Evolutionary conservation across 2,888 invertebrate species (phyloP).

Genomic region (Plusia festucae): DNA sequence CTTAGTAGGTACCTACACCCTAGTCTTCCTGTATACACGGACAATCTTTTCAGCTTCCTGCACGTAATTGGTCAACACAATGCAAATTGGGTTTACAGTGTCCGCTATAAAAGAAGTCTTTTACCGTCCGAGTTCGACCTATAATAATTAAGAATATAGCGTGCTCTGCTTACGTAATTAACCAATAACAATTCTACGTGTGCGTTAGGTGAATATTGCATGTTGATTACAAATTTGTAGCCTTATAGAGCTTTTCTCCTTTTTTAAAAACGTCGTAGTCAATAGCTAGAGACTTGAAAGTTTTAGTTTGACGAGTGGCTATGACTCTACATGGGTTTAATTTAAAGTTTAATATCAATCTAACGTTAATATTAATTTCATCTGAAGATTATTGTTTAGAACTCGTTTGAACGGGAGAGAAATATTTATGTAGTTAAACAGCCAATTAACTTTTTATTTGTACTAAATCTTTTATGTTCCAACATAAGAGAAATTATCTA

Average conservation of each 20-base stretch:
- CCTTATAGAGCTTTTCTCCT: not conserved
- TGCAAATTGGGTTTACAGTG: conserved; percentile 48
- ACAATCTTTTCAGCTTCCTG: conserved; percentile 54
- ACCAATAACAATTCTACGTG: conserved; percentile 19
- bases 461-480: not conserved
- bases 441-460: not conserved
- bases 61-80: conserved; percentile 45
- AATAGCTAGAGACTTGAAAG: too few species aligned
- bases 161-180: conserved; percentile 27
- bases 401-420: not conserved
- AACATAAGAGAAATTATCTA: not conserved
- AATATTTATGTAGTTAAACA: not conserved
- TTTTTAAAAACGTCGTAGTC: not conserved
- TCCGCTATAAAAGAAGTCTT: conserved; percentile 30
- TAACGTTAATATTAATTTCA: not conserved
- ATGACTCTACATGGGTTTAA: too few species aligned
- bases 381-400: not conserved
- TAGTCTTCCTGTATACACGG: conserved; percentile 54
- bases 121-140: conserved; percentile 26
- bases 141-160: conserved; percentile 12
- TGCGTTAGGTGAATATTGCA: conserved; percentile 27
- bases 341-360: too few species aligned
- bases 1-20: conserved; percentile 38
- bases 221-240: not conserved
- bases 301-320: too few species aligned